These are phyloP conservation scores for Pararge aegeria DNA, from an alignment of 1,140 invertebrate species.

Conservation along the genomic window DNA sequence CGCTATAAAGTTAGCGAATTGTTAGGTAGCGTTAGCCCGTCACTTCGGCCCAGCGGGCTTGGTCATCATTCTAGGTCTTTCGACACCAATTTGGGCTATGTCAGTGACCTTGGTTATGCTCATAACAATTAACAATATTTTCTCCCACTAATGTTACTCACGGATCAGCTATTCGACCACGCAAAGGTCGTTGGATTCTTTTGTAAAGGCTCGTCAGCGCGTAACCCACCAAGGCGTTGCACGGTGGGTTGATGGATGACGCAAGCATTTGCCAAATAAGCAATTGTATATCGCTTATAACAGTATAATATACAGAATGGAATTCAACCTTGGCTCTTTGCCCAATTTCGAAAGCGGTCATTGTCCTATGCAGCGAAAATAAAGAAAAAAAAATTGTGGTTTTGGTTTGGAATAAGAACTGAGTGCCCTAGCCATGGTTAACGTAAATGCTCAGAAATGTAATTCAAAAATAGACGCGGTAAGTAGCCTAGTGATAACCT, in stretches of 20 bases:
- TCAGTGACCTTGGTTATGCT: too few species aligned
- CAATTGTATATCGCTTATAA: slow-evolving; percentile 22
- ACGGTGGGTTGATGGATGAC: slow-evolving; percentile 20
- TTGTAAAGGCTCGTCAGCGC: slow-evolving; percentile 5
- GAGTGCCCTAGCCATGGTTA: too few species aligned
- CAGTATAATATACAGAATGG: slow-evolving; percentile 16
- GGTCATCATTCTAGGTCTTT: too few species aligned
- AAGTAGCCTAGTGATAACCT: too few species aligned
- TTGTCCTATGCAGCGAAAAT: slow-evolving; percentile 26
- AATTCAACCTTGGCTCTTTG: slow-evolving; percentile 30
- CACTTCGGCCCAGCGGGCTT: too few species aligned
- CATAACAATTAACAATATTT: background rate
- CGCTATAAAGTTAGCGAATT: too few species aligned
- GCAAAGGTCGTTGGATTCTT: slow-evolving; percentile 2
- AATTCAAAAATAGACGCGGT: too few species aligned
- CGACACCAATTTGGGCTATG: too few species aligned
- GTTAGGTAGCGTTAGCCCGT: too few species aligned
- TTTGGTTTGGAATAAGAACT: slow-evolving; percentile 1
- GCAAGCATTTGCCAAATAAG: slow-evolving; percentile 24
- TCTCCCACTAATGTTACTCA: background rate
- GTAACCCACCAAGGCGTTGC: slow-evolving; percentile 18
- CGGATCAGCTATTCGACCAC: background rate
- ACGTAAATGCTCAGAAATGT: too few species aligned
- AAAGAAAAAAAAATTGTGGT: slow-evolving; percentile 7
- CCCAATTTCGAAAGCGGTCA: slow-evolving; percentile 34